Evolutionary conservation across 2,113 vertebrate species (phyloP), one percentile per base, ranked within the genome.

Genomic region (Anguilla rostrata): DNA sequence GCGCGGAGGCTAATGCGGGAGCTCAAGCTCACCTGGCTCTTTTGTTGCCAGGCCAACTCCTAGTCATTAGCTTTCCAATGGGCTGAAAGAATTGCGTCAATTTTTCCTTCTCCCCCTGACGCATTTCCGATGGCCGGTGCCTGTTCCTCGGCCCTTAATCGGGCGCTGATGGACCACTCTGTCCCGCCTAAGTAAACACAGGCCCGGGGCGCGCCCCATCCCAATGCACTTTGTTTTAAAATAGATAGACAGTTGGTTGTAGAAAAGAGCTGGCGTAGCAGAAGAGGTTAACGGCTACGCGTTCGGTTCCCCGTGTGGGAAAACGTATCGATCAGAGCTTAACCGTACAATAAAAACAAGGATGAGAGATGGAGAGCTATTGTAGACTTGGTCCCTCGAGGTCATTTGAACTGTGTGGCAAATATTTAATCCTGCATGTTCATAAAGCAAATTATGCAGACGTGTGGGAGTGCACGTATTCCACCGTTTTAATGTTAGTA

Each of bases 291-390:
- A 75, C 2, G 34, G 71, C 9, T 80, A 41, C 18, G 16, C 29
- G 12, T 9, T 41, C 39, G 3, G 39, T 14, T 39, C 39, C 78
- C 78, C 78, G 15, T 39, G 34, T 16, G 34, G 34, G 39, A 80
- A 80, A 80, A 80, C 39, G 20, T 80, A 80, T 80, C 20, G 78
- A 80, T 80, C 14, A 26, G 78, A 40, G 7, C 78, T 9, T 80
- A 40, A 40, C 78, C n/a, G 78, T 80, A 41, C 71, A 80, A 40
- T 80, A 40, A 80, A 80, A 80, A 80, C 78, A 22, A 20, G 34
- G 39, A 80, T 80, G 34, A 14, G 78, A 80, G 71, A 34, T 75
- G 71, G 71, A 14, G 26, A 8, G 71, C n/a, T 12, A 34, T 75
- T 75, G 71, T 75, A 75, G n/a, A n/a, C n/a, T 8, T 9, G 11